Evolutionary conservation across 1,140 invertebrate species (phyloP), one percentile per base, ranked within the genome.

Genomic region (Calephelis nemesis): DNA sequence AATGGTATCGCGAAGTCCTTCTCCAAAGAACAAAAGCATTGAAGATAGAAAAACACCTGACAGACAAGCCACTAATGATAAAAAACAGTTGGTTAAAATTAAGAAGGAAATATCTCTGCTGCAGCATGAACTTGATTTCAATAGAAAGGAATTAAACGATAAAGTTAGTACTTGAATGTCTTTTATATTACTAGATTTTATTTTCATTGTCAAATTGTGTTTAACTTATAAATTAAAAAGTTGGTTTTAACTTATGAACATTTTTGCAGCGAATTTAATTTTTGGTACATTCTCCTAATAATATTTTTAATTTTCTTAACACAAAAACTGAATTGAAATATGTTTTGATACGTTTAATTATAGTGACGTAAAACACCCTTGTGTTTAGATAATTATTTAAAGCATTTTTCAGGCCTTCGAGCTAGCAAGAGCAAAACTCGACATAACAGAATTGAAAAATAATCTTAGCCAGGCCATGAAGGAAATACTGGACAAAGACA

Each of bases 91-190:
- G 8, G 79, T 77, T 0, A 92, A 86, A 73, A 91, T 92, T 13
- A 83, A 85, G 65, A 92, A 94, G 69, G 93, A 95, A 77, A 93
- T 95, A 47, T 82, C 90, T 63, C 88, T 93, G 77, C 75, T 94
- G 52, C 93, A 94, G 63, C 93, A 94, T 68, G 93, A 94, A 63
- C 73, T 94, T 0, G 93, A 93, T 63, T 87, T 87, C 47, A 87
- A 92, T 68, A 87, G 83, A 75, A 92, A 91, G 70, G 90, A 92
- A 65, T 73, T 92, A 54, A 92, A 88, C 80, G 83, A 90, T 76
- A 92, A 92, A 85, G 91, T 92, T 68, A 71, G 72, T 45, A 42
- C 11, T n/a, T 68, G 13, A 13, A 68, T 65, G 47, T 68, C 54
- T 67, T 63, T 49, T 63, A 49, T 10, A 63, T 47, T 60, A 15